Conservation (phyloP, 2,888 invertebrate species). For the Alloscopus bannaensis region DNA sequence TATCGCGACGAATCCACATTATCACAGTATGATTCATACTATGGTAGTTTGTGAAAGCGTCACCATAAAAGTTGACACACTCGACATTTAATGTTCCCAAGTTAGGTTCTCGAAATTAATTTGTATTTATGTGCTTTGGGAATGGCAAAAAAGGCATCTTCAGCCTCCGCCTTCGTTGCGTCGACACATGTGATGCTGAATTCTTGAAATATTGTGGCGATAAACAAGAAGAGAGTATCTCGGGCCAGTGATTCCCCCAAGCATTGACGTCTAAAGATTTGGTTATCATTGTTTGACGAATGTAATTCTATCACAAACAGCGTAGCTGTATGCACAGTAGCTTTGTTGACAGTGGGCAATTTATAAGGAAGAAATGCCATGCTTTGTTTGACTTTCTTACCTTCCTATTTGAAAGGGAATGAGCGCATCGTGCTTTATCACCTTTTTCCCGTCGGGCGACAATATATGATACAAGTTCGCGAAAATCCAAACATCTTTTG, state of each 20-base stretch:
- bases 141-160: constrained; percentile 5
- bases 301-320: not conserved
- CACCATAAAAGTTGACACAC: no score
- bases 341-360: constrained; percentile 21
- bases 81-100: no score
- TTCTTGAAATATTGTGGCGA: constrained; percentile 14
- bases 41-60: no score
- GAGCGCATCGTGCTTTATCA: constrained; percentile 28
- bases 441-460: constrained; percentile 39
- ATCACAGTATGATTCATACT: no score
- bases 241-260: constrained; percentile 27
- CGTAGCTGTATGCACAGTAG: not conserved
- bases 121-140: constrained; percentile 12
- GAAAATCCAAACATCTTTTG: constrained; percentile 35
- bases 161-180: constrained; percentile 1
- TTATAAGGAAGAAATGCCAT: constrained; percentile 22
- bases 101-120: no score
- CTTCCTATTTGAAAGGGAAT: constrained; percentile 28
- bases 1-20: no score
- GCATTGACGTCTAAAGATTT: not conserved
- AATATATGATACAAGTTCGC: constrained; percentile 25
- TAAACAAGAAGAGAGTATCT: constrained; percentile 30
- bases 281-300: not conserved
- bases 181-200: not conserved
- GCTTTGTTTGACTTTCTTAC: constrained; percentile 16